These are phyloP conservation scores for Scaptomyza reducta DNA, from an alignment of 2,888 invertebrate genomes.

Conservation along the genomic window DNA sequence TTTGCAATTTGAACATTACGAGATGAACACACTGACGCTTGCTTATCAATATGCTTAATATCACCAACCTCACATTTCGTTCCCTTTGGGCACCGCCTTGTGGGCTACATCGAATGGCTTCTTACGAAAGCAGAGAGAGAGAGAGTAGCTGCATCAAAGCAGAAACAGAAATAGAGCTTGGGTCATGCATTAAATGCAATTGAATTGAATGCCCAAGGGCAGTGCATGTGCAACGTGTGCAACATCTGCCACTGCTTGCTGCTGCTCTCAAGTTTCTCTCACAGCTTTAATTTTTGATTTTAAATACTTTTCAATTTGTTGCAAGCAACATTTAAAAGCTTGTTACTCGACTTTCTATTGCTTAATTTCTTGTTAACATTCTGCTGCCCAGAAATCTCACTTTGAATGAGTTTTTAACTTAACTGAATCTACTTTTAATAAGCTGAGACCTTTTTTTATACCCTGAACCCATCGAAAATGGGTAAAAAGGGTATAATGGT, in stretches of 20 bases:
- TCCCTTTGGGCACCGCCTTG: slow-evolving; percentile 64
- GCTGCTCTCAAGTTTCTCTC: background rate
- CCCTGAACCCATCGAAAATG: no score
- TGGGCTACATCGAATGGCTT: slow-evolving; percentile 66
- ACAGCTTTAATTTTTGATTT: slow-evolving; percentile 24
- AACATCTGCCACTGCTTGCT: slow-evolving; percentile 19
- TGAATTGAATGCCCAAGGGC: slow-evolving; percentile 73
- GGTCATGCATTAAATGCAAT: slow-evolving; percentile 71
- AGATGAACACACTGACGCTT: slow-evolving; percentile 54
- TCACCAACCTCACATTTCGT: slow-evolving; percentile 16
- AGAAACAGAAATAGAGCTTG: slow-evolving; percentile 28
- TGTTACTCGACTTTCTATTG: no score
- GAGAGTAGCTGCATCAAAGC: background rate
- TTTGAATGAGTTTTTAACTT: no score
- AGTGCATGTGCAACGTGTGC: slow-evolving; percentile 59
- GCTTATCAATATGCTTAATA: background rate
- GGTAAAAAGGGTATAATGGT: no score
- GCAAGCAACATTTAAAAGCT: background rate
- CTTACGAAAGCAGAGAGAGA: slow-evolving; percentile 48
- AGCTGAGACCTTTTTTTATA: no score
- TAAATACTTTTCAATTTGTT: background rate
- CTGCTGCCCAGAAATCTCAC: no score
- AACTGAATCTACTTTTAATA: no score
- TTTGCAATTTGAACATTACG: slow-evolving; percentile 73
- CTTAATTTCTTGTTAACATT: no score